Evolutionary conservation across 2,888 invertebrate species (phyloP).

Genomic region (Zaprionus obscuricornis): DNA sequence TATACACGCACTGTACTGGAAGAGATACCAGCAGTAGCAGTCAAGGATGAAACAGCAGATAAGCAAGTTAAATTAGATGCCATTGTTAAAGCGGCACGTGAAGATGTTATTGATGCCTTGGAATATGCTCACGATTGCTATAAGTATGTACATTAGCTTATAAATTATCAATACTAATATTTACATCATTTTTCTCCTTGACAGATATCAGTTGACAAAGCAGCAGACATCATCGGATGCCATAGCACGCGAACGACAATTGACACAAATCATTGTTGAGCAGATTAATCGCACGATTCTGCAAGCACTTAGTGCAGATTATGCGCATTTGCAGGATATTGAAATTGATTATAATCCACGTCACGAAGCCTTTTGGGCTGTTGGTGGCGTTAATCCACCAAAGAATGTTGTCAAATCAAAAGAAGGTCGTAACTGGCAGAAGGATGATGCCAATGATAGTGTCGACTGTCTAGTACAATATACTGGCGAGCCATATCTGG

Average conservation of each 20-base stretch:
- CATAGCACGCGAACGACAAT: constrained; percentile 56
- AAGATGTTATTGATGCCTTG: constrained; percentile 76
- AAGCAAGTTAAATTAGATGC: constrained; percentile 37
- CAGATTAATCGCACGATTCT: constrained; percentile 89
- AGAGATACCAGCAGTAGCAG: constrained; percentile 75
- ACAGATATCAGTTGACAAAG: constrained; percentile 35
- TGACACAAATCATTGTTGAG: constrained; percentile 84
- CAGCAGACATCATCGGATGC: constrained; percentile 27
- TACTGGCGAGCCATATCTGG: constrained; percentile 87
- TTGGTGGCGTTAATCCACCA: constrained; percentile 88
- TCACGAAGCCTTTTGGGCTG: constrained; percentile 93
- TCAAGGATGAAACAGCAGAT: not conserved
- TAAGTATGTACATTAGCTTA: constrained; percentile 50
- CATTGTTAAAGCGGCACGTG: constrained; percentile 54
- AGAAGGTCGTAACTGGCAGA: constrained; percentile 82
- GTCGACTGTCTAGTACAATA: constrained; percentile 89
- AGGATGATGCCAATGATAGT: constrained; percentile 84
- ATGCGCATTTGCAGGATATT: constrained; percentile 85
- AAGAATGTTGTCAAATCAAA: constrained; percentile 83
- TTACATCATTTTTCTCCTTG: not conserved
- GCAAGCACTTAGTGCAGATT: constrained; percentile 85
- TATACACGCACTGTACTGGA: constrained; percentile 91
- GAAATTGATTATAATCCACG: constrained; percentile 91
- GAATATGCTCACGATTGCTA: constrained; percentile 72
- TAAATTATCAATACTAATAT: not conserved